phyloP scores from a whole-genome alignment of 2,113 vertebrate genomes.

The Pygoscelis antarcticus region DNA sequence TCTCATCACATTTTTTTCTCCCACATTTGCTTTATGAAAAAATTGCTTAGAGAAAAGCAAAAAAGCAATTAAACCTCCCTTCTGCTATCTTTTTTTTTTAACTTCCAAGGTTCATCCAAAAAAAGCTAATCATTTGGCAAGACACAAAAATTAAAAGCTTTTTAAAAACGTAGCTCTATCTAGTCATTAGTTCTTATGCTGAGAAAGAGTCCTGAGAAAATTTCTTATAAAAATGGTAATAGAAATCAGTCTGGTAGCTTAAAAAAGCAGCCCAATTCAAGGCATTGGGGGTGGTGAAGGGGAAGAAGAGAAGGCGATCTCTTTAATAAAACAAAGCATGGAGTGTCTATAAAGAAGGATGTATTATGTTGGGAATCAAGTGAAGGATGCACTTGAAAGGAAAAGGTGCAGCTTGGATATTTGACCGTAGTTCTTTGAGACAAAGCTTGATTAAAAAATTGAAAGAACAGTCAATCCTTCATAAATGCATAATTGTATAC shows the following conservation, averaged over 20 bases:
- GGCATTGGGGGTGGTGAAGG: background rate
- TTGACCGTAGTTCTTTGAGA: slow-evolving; percentile 9
- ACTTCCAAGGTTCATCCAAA: background rate
- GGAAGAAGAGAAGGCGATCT: background rate
- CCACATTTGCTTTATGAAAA: background rate
- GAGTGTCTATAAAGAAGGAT: slow-evolving; percentile 23
- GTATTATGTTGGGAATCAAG: slow-evolving; percentile 9
- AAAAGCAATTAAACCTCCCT: background rate
- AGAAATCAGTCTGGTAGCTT: background rate
- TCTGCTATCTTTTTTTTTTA: background rate
- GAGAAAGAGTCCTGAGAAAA: background rate
- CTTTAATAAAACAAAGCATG: slow-evolving; percentile 33
- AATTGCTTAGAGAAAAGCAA: background rate
- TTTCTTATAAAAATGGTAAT: background rate
- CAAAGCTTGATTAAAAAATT: slow-evolving; percentile 52
- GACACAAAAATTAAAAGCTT: background rate
- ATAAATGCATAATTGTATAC: slow-evolving; percentile 49
- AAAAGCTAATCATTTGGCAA: background rate
- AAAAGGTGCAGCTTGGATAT: slow-evolving; percentile 38
- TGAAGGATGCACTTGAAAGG: slow-evolving; percentile 55
- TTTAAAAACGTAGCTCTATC: background rate
- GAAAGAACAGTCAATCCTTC: slow-evolving; percentile 11
- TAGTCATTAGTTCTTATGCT: background rate
- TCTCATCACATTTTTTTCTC: background rate
- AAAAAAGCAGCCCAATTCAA: background rate